Base-by-base conservation (phyloP, 2,113 vertebrate genomes). In the Dendrocopos noguchii region DNA sequence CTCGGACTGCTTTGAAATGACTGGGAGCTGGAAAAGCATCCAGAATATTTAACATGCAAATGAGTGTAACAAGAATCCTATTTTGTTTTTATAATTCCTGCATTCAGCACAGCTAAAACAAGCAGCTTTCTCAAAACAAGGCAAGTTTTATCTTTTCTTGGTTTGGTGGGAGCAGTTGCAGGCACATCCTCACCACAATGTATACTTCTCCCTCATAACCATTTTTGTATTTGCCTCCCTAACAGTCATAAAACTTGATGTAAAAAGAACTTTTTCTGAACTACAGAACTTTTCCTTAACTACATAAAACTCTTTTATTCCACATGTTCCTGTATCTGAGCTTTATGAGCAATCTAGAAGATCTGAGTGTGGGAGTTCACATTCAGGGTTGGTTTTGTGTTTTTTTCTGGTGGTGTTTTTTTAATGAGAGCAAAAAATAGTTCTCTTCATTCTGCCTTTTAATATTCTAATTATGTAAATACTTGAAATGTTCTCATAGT, bases 51-150 rank as follows among this genome's bases (percentile, higher is more conserved):
- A 93, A 91, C 86, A 95, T 93, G 86, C 81, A 95, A 93, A 95
- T 67, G 15, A 94, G 64, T 7, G 0, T 68, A 90, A 93, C 68
- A 94, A 94, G 91, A 94, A 91, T 80, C 76, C 91, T 87, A 86
- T 91, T 97, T 95, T 94, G 92, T 74, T 96, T 95, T 93, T 90
- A 74, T 94, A 94, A 96, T 96, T 92, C 72, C 63, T 76, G 59
- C 36, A 81, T 88, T 94, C 87, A 81, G 44, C 10, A 66, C 21
- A 79, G 67, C 88, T 65, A 87, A 71, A 85, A 95, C 24, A 93
- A 94, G 74, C 59, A 95, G 79, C 68, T 85, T 84, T 88, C 87
- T 94, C 64, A 90, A 85, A 88, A 87, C 29, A 72, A 25, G 31
- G 46, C 1, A 12, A 44, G 67, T 20, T 90, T 66, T 64, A 44